Evolutionary conservation across 2,797 vertebrate species (phyloP).

Genomic region (Myotis pilosus): DNA sequence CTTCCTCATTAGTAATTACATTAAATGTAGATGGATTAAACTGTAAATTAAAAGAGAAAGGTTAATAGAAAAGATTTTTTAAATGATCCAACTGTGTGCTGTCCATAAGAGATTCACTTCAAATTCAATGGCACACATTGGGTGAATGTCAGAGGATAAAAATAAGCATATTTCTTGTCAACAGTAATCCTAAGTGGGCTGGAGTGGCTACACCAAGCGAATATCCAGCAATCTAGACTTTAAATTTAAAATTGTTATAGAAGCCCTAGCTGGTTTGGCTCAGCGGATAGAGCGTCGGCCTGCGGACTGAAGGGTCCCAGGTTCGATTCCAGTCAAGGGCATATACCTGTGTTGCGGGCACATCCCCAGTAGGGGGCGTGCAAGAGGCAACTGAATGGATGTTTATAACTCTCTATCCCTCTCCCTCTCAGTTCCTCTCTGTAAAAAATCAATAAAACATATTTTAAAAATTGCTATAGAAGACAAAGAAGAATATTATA

Average conservation of each 20-base stretch:
- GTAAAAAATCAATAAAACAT: too few relatives aligned
- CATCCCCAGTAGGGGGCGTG: too few relatives aligned
- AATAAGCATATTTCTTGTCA: neutral
- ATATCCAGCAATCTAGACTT: neutral
- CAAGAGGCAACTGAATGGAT: too few relatives aligned
- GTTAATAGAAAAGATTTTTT: neutral
- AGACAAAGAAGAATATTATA: neutral
- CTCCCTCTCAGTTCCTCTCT: too few relatives aligned
- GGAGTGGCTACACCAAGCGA: neutral
- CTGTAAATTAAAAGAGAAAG: neutral
- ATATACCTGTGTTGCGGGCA: too few relatives aligned
- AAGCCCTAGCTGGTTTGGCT: too few relatives aligned
- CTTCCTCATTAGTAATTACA: neutral
- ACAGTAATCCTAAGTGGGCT: neutral
- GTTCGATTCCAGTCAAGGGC: too few relatives aligned
- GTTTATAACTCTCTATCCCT: too few relatives aligned
- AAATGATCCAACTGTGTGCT: neutral
- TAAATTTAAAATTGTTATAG: neutral
- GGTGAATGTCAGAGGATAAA: neutral
- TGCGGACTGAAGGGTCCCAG: too few relatives aligned
- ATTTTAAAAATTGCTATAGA: neutral
- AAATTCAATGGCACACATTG: neutral
- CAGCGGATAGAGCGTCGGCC: too few relatives aligned
- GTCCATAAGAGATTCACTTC: neutral
- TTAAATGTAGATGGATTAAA: neutral